Base-by-base conservation (phyloP, 2,888 invertebrate species). In the Myathropa florea region DNA sequence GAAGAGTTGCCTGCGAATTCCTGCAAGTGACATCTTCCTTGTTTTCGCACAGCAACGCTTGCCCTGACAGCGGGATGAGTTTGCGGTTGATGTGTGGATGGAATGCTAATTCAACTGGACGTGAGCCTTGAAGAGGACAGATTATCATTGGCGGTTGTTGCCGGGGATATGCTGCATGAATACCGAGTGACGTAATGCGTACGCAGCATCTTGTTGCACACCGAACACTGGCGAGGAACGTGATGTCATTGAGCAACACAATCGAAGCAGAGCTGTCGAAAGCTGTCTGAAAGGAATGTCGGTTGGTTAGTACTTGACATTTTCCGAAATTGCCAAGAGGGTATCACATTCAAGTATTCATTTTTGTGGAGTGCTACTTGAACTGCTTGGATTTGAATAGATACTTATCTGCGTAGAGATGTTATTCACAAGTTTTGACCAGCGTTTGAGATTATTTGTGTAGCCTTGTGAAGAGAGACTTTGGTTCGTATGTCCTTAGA, bases 1-100 rank as follows among this genome's bases (percentile, higher is more conserved):
- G 59, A 72, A 61, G 73, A 80, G 36, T 81, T 75, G 18, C 18
- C 46, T 46, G 81, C 33, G 18, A 76, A 64, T 82, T 77, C 60
- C 65, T 77, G 30, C 53, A 55, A 65, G 76, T 71, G 82, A 71
- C 70, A 60, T 82, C 57, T 71, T 82, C 65, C 71, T 82, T 70
- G 81, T 70, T 82, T 14, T 67, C 21, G 63, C 33, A 14, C 24
- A 23, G 9, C 24, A 10, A 12, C 39, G 12, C 60, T 23, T 24
- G 24, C 23, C 23, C 12, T 55, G 26, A 28, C n/a, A 61, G 18
- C 46, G 61, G 33, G 61, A 81, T 30, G 33, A 57, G 46, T 67
- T 65, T 70, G 55, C 53, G n/a, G 53, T 63, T 82, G 24, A 57
- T 33, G 65, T 53, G 75, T 70, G 82, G 60, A 36, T 67, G 10